Percentiles rank a stretch among this genome's conserved stretches.
These are phyloP conservation scores for Drosophila macrothrix DNA, from an alignment of 2,888 invertebrate genomes.

Conservation along the genomic window DNA sequence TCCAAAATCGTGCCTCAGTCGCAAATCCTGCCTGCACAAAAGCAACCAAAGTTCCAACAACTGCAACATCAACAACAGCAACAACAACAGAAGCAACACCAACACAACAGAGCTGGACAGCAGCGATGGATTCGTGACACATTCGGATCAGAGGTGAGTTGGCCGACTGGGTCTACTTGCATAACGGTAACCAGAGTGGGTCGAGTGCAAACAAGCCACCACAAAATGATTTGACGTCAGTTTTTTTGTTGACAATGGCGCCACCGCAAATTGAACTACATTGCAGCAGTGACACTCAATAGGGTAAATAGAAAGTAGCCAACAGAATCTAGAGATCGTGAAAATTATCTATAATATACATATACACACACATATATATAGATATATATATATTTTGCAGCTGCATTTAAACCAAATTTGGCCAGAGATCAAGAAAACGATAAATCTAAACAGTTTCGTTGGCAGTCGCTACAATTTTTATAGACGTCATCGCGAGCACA, in stretches of 20 bases:
- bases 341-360: not conserved
- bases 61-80: slow-evolving; percentile 22
- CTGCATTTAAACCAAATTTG: slow-evolving; percentile 43
- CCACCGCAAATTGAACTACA: slow-evolving; percentile 70
- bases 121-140: slow-evolving; percentile 33
- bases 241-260: slow-evolving; percentile 26
- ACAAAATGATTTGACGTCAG: slow-evolving; percentile 56
- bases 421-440: slow-evolving; percentile 39
- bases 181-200: slow-evolving; percentile 57
- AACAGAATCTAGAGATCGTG: not conserved
- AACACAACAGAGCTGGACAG: slow-evolving; percentile 30
- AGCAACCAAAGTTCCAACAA: slow-evolving; percentile 35
- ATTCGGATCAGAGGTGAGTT: slow-evolving; percentile 69
- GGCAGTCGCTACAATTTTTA: slow-evolving; percentile 48
- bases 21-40: slow-evolving; percentile 81
- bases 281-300: slow-evolving; percentile 53
- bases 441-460: slow-evolving; percentile 57
- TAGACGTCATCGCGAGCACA: slow-evolving; percentile 67
- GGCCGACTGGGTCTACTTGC: slow-evolving; percentile 25
- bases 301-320: slow-evolving; percentile 27
- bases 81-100: slow-evolving; percentile 24
- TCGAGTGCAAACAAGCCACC: slow-evolving; percentile 7
- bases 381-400: not conserved
- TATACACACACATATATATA: not conserved
- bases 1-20: slow-evolving; percentile 86